Percentiles rank a stretch among this genome's conserved stretches.
phyloP scores from a whole-genome alignment of 2,888 invertebrate species.

The Hololepta plana region DNA sequence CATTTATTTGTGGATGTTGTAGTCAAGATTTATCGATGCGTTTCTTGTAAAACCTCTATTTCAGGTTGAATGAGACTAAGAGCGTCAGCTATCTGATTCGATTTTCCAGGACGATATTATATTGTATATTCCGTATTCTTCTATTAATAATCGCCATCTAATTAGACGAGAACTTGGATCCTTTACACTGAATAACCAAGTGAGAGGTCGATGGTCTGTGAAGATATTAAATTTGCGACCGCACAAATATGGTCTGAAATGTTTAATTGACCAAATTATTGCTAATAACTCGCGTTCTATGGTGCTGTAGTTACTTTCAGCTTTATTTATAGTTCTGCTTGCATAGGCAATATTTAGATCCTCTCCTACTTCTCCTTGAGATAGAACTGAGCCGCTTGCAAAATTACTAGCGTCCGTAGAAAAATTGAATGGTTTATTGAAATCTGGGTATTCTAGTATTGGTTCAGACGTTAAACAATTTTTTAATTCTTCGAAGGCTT shows the following conservation, averaged over 20 bases:
- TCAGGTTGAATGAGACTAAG: slow-evolving; percentile 7
- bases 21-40: no score
- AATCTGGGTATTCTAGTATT: slow-evolving; percentile 7
- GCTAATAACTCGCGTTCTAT: slow-evolving; percentile 12
- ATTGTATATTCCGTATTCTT: slow-evolving; percentile 11
- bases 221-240: slow-evolving; percentile 5
- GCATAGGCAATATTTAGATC: slow-evolving; percentile 7
- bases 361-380: slow-evolving; percentile 3
- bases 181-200: slow-evolving; percentile 12
- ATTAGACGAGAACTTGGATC: slow-evolving; percentile 13
- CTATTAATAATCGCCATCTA: slow-evolving; percentile 13
- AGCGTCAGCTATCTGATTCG: slow-evolving; percentile 11
- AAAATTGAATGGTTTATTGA: slow-evolving; percentile 6
- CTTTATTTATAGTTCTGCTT: slow-evolving; percentile 11
- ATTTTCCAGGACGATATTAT: slow-evolving; percentile 12
- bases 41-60: no score
- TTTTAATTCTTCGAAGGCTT: slow-evolving; percentile 8
- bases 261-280: slow-evolving; percentile 12
- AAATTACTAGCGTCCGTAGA: slow-evolving; percentile 6
- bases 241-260: slow-evolving; percentile 12
- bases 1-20: no score
- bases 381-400: slow-evolving; percentile 6
- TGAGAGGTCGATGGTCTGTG: slow-evolving; percentile 10
- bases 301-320: slow-evolving; percentile 11
- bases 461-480: slow-evolving; percentile 5